Conservation (phyloP, 2,888 invertebrate species). For the Cephonodes hylas region DNA sequence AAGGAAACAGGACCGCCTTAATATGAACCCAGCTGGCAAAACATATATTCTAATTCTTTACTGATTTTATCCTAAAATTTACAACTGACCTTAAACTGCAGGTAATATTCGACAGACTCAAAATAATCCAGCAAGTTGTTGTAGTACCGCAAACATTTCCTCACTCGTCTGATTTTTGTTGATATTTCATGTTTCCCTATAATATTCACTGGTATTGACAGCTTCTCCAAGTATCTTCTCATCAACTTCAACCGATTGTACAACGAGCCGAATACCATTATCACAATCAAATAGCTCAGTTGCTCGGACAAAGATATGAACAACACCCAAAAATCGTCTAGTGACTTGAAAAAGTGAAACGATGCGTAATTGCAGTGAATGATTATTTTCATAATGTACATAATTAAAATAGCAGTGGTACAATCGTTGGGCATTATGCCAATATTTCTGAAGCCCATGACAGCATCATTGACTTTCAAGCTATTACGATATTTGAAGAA, state of each 20-base stretch:
- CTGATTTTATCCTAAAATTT: too few species aligned
- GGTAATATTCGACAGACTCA: neutral
- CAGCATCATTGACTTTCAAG: neutral
- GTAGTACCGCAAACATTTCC: conserved; percentile 11
- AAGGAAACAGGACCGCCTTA: too few species aligned
- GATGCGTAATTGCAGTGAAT: neutral
- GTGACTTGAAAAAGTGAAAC: neutral
- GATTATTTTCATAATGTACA: neutral
- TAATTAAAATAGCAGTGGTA: neutral
- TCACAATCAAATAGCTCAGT: neutral
- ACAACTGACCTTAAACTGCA: conserved; percentile 10
- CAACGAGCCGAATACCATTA: neutral
- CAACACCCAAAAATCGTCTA: neutral
- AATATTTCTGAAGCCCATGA: neutral
- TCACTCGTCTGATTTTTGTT: neutral
- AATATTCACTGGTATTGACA: neutral
- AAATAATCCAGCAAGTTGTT: conserved; percentile 14
- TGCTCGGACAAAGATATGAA: neutral
- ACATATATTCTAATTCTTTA: too few species aligned
- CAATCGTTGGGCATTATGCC: neutral
- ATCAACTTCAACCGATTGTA: neutral
- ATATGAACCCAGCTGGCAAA: too few species aligned
- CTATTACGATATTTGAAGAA: neutral
- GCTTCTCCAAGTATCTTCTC: neutral
- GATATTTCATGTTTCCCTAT: neutral